Evolutionary conservation across 2,888 invertebrate genomes (phyloP).

Genomic region (Parelbella ahira): DNA sequence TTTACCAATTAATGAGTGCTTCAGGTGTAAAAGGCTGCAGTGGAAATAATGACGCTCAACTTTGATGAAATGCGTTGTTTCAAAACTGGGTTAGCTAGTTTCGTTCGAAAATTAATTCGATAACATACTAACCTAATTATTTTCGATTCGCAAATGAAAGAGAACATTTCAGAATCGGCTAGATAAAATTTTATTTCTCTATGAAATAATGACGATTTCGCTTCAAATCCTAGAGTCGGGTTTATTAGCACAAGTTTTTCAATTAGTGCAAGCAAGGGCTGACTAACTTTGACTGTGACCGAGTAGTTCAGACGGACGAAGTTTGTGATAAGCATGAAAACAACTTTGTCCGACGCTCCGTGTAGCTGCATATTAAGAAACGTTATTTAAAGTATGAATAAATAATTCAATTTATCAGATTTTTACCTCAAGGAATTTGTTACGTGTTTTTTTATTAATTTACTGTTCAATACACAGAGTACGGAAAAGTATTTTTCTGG

Average conservation of each 20-base stretch:
- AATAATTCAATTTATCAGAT: neutral
- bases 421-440: too few species aligned
- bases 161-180: conserved; percentile 3
- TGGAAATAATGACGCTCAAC: conserved; percentile 7
- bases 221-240: conserved; percentile 2
- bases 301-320: conserved; percentile 14
- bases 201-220: conserved; percentile 16
- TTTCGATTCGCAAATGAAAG: conserved; percentile 7
- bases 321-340: conserved; percentile 21
- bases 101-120: conserved; percentile 12
- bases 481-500: too few species aligned
- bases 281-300: conserved; percentile 22
- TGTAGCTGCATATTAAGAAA: conserved; percentile 5
- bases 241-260: conserved; percentile 26
- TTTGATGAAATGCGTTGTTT: conserved; percentile 11
- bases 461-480: too few species aligned
- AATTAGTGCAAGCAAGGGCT: conserved; percentile 19
- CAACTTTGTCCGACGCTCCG: conserved; percentile 8
- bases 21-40: neutral
- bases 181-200: conserved; percentile 5
- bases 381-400: neutral
- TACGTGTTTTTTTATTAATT: too few species aligned
- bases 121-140: conserved; percentile 8
- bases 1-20: conserved; percentile 5
- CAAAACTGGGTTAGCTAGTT: conserved; percentile 15